phyloP scores from a whole-genome alignment of 2,113 vertebrate species.

The Ageneiosus marmoratus region DNA sequence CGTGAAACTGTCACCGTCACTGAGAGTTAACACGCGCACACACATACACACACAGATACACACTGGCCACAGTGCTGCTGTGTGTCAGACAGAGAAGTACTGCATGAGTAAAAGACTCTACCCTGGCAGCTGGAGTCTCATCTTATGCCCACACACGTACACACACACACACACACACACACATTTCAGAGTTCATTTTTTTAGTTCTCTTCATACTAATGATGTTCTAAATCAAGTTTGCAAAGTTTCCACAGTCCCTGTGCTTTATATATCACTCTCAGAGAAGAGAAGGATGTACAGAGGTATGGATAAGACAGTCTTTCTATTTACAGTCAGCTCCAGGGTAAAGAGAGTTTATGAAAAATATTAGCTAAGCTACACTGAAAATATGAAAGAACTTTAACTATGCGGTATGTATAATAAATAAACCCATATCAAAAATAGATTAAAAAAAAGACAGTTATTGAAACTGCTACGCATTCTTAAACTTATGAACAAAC shows the following conservation, averaged over 20 bases:
- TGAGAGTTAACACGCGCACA: constrained; percentile 13
- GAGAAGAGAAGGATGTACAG: not conserved
- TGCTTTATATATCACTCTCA: not conserved
- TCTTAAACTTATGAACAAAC: not conserved
- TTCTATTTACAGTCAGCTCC: not conserved
- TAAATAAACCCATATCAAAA: not conserved
- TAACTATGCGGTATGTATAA: not conserved
- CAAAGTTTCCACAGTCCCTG: not conserved
- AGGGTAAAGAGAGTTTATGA: constrained; percentile 1
- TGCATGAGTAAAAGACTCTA: constrained; percentile 19
- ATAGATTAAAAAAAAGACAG: not conserved
- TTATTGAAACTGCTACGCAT: not conserved
- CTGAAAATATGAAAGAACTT: not conserved
- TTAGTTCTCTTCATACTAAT: not conserved
- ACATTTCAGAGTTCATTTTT: not conserved
- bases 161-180: not conserved
- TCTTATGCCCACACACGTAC: not conserved
- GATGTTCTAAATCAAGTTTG: constrained; percentile 6
- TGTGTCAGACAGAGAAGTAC: constrained; percentile 18
- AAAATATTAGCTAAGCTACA: not conserved
- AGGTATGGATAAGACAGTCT: not conserved
- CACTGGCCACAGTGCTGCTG: constrained; percentile 30
- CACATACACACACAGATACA: constrained; percentile 1
- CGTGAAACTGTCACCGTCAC: constrained; percentile 19
- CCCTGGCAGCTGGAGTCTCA: not conserved